Conservation (phyloP, 2,113 vertebrate genomes). For the Aldabrachelys gigantea region DNA sequence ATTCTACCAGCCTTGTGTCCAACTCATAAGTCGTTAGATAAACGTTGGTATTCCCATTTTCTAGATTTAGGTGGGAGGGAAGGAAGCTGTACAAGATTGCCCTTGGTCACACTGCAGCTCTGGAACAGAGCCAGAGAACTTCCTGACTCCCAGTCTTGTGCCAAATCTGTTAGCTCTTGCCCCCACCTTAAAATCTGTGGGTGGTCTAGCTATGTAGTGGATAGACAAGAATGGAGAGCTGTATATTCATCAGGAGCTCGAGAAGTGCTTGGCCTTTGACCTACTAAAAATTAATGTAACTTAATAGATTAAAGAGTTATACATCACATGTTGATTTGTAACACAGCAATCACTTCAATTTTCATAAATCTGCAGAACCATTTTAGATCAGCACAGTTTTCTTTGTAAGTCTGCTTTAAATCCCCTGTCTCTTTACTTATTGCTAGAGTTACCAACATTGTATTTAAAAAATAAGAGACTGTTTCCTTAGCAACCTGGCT, state of each 20-base stretch:
- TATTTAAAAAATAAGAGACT: background rate
- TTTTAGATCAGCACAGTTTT: background rate
- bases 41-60: constrained; percentile 4
- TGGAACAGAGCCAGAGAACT: background rate
- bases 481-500: background rate
- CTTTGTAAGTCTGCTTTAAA: background rate
- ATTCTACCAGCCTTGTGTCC: background rate
- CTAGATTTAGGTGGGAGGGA: background rate
- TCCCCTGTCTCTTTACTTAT: background rate
- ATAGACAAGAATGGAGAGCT: background rate
- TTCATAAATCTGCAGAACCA: background rate
- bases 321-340: background rate
- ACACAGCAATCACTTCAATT: background rate
- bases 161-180: background rate
- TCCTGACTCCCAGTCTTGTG: background rate
- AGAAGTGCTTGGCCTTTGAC: background rate
- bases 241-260: background rate
- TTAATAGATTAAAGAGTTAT: background rate
- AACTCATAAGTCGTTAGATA: background rate
- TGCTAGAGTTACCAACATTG: background rate
- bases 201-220: background rate
- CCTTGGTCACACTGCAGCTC: background rate
- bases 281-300: background rate
- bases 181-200: no score
- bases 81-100: background rate